phyloP scores from a whole-genome alignment of 2,797 vertebrate genomes.

The Danio jaintianensis region DNA sequence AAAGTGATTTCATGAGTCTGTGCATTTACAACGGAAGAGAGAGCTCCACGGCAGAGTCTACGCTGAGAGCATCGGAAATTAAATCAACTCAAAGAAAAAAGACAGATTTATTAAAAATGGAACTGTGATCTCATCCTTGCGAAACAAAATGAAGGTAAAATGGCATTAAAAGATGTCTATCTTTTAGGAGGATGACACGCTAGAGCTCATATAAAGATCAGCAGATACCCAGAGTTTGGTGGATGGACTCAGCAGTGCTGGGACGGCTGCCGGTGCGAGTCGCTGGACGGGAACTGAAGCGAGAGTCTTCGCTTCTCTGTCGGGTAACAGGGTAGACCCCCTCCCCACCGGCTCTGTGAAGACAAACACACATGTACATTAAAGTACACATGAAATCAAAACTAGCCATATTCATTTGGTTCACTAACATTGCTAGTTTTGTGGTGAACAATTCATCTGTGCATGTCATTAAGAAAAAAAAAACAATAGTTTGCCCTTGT shows the following conservation, averaged over 20 bases:
- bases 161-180: neutral
- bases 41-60: neutral
- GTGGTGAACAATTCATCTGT: no score
- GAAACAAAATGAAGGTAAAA: neutral
- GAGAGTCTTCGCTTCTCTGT: conserved; percentile 63
- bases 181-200: neutral
- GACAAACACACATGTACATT: conserved; percentile 22
- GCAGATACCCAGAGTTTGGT: conserved; percentile 77
- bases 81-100: conserved; percentile 54
- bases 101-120: conserved; percentile 22
- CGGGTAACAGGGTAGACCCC: conserved; percentile 58
- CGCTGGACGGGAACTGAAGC: conserved; percentile 66
- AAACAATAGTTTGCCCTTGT: no score
- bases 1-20: conserved; percentile 47
- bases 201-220: neutral
- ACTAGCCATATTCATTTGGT: no score
- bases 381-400: neutral
- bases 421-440: no score
- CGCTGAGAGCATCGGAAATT: conserved; percentile 59
- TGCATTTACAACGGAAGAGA: conserved; percentile 8
- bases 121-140: neutral
- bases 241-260: conserved; percentile 72
- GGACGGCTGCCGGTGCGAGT: conserved; percentile 74
- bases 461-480: no score
- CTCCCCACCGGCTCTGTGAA: conserved; percentile 69